Percentiles rank a stretch among this genome's conserved stretches.
Evolutionary conservation across 2,888 invertebrate species (phyloP).

Genomic region (Tetheella fluctuosa): DNA sequence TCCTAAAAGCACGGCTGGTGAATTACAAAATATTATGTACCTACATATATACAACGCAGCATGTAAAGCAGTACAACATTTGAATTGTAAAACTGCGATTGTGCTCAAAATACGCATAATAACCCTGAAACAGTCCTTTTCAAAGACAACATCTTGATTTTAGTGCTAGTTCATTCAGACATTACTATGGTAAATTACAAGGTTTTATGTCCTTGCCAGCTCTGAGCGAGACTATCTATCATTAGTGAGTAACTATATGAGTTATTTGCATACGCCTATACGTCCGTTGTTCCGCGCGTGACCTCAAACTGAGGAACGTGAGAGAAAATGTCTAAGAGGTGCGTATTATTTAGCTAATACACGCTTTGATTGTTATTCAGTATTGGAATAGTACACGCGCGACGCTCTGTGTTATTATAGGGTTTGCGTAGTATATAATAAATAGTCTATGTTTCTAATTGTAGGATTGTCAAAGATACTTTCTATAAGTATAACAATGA

Average conservation of each 20-base stretch:
- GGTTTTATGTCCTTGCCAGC: slow-evolving; percentile 47
- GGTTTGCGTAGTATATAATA: neutral
- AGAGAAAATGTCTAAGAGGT: slow-evolving; percentile 50
- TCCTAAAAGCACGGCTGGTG: too few relatives aligned
- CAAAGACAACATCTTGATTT: neutral
- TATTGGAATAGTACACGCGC: neutral
- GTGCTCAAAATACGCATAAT: too few relatives aligned
- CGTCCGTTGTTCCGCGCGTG: slow-evolving; percentile 38
- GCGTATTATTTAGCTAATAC: slow-evolving; percentile 15
- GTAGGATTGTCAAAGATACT: neutral
- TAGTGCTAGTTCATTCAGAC: neutral
- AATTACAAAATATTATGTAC: too few relatives aligned
- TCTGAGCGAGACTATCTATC: slow-evolving; percentile 51
- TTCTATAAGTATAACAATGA: neutral
- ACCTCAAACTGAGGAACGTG: slow-evolving; percentile 52
- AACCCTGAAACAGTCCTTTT: neutral
- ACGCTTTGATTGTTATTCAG: slow-evolving; percentile 7
- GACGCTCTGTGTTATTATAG: neutral
- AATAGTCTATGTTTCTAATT: neutral
- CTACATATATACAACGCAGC: too few relatives aligned
- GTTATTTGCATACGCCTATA: slow-evolving; percentile 48
- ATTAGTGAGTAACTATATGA: slow-evolving; percentile 6
- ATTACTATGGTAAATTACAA: slow-evolving; percentile 15
- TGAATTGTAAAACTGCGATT: too few relatives aligned
- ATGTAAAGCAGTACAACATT: too few relatives aligned